These are phyloP conservation scores for Cotesia typhae DNA, from an alignment of 1,140 invertebrate genomes.

Conservation along the genomic window DNA sequence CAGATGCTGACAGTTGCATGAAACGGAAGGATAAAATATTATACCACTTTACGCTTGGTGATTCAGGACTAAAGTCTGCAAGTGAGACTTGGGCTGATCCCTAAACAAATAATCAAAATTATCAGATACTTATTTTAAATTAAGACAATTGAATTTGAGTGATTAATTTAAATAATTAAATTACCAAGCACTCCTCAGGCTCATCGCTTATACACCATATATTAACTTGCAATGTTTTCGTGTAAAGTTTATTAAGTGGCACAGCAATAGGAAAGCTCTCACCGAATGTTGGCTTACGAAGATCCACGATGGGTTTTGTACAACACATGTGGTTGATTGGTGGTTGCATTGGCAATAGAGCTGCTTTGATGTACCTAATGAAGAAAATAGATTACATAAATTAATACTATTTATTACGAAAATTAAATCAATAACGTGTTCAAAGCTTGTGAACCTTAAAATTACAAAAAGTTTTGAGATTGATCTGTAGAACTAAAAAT, in stretches of 20 bases:
- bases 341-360: constrained; percentile 76
- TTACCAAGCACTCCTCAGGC: constrained; percentile 85
- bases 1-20: constrained; percentile 72
- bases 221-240: constrained; percentile 90
- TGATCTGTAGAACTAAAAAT: no score
- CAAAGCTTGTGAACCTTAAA: neutral
- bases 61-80: constrained; percentile 89
- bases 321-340: constrained; percentile 72
- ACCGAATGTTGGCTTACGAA: constrained; percentile 81
- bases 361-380: constrained; percentile 80
- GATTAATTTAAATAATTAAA: constrained; percentile 38
- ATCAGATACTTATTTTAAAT: constrained; percentile 19
- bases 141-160: constrained; percentile 21
- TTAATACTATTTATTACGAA: constrained; percentile 41
- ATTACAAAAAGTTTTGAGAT: no score
- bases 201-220: constrained; percentile 76
- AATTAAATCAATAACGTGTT: neutral
- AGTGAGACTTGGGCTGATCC: constrained; percentile 95
- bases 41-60: constrained; percentile 89
- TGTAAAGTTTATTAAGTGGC: constrained; percentile 77
- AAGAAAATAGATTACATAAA: constrained; percentile 44
- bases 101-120: constrained; percentile 65
- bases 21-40: constrained; percentile 91
- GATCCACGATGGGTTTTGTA: constrained; percentile 77
- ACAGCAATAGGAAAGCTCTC: constrained; percentile 82